Percentiles rank a stretch among this genome's conserved stretches.
phyloP scores from a whole-genome alignment of 2,888 invertebrate genomes.

The Gastracanthus pulcherrimus region DNA sequence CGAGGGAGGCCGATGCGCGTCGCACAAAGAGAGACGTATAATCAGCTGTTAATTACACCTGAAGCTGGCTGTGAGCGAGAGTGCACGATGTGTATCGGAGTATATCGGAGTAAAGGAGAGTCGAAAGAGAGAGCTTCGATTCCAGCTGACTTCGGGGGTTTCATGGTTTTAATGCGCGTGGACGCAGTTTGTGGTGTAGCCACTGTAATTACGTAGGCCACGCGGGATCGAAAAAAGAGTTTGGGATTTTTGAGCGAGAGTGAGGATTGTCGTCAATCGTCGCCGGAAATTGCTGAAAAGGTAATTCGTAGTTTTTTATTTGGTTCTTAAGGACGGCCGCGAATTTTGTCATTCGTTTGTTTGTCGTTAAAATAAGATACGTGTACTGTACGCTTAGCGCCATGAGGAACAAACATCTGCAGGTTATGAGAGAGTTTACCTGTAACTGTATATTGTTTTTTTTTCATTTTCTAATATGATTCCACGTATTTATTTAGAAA shows the following conservation, averaged over 20 bases:
- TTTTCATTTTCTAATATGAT: not conserved
- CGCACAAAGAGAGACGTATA: conserved; percentile 9
- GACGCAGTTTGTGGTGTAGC: not conserved
- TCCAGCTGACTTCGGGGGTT: not conserved
- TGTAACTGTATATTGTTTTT: not conserved
- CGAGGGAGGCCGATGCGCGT: not conserved
- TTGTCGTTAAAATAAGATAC: not conserved
- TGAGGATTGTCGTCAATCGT: not conserved
- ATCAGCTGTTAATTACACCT: conserved; percentile 46
- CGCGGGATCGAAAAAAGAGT: not conserved
- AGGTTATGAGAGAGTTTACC: conserved; percentile 19
- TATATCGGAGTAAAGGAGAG: not conserved
- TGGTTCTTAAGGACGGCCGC: not conserved
- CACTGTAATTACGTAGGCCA: not conserved
- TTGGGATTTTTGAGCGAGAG: not conserved
- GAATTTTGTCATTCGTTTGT: not conserved
- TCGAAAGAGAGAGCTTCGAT: not conserved
- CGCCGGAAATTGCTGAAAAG: not conserved
- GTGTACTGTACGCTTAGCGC: not conserved
- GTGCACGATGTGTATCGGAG: not conserved
- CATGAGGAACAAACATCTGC: not conserved
- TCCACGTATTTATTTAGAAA: not conserved
- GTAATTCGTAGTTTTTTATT: not conserved
- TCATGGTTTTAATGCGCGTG: not conserved
- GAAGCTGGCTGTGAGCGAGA: not conserved